Evolutionary conservation across 2,888 invertebrate genomes (phyloP), one percentile per base, ranked within the genome.

Genomic region (Athalia circularis): DNA sequence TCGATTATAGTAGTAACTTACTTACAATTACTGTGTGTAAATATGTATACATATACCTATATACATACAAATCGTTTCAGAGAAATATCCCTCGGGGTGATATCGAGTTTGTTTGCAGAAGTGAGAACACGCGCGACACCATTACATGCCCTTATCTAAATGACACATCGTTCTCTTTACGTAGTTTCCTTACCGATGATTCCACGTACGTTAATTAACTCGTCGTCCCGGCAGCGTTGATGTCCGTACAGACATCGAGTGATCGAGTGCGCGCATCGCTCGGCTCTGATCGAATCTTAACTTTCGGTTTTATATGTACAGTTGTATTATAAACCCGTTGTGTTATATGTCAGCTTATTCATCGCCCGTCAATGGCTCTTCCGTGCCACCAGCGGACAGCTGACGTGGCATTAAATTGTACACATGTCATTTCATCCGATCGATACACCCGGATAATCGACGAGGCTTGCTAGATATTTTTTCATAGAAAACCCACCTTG

Each of bases 321-420:
- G 29, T 29, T 29, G 29, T 47, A 15, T 54, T 54, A 54, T 11
- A 54, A n/a, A 3, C 72, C 57, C 8, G 59, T 47, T 59, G 72
- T 15, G 72, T 65, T 72, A 47, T 72, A 59, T 72, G 72, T 48
- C 72, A 47, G 72, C 45, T 72, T n/a, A 72, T 72, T 72, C 72
- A 59, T 72, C 13, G 9, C 47, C 57, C 59, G 13, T 72, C 47
- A 72, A 72, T 72, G 13, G 47, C 45, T 57, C 72, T 72, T 9
- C 57, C 47, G 45, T 48, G 47, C 13, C 47, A 47, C 13, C 4
- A 7, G 57, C 59, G 45, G 72, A 45, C 45, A 47, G 13, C 59
- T 72, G 47, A 72, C 72, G 72, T 8, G 72, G 47, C 47, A 47
- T 72, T 15, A 45, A 72, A 72, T 59, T 52, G 13, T 59, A 45